Base-by-base conservation (phyloP, 2,888 invertebrate genomes). In the Stenodema calcarata region DNA sequence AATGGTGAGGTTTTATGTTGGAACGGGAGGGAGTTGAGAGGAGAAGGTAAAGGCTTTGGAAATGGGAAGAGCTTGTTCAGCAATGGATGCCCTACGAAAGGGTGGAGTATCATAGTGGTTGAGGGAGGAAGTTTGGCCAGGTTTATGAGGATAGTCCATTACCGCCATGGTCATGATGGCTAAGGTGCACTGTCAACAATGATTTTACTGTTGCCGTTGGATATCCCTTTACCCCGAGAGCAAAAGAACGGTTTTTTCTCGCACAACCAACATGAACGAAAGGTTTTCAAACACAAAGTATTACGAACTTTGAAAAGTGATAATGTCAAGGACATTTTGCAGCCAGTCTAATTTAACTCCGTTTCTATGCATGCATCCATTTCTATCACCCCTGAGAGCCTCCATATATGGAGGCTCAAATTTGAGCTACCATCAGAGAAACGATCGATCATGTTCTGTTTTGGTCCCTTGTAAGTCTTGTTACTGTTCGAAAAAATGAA, bases 1-100 rank as follows among this genome's bases (percentile, higher is more conserved):
- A 78, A 78, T 78, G 78, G 78, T 78, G 44, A 78, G 44, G 78
- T 42, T 78, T 78, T 78, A 78, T 78, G 78, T 78, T 78, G 27
- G 3, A 18, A 14, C 18, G 16, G 27, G 18, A 41, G 28, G 30
- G 73, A 16, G 3, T 12, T 16, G 73, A 18, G 73, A 18, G 73
- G 35, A 30, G n/a, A n/a, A n/a, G 35, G n/a, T 30, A 41, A 73
- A 30, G 73, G 62, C 62, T 23, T 23, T 12, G 73, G 28, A 73
- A 30, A 30, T 35, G 30, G 30, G 73, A 35, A 73, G 28, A 27
- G 69, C 35, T 41, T 30, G 73, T 3, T 69, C 16, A 23, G 62
- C 54, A 23, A n/a, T 62, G 18, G 41, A 44, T 44, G 78, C 30
- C 30, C 11, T 9, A 4, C 14, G 35, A 30, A 28, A 23, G 41